These are phyloP conservation scores for Agelastica alni DNA, from an alignment of 2,888 invertebrate species.

Conservation along the genomic window DNA sequence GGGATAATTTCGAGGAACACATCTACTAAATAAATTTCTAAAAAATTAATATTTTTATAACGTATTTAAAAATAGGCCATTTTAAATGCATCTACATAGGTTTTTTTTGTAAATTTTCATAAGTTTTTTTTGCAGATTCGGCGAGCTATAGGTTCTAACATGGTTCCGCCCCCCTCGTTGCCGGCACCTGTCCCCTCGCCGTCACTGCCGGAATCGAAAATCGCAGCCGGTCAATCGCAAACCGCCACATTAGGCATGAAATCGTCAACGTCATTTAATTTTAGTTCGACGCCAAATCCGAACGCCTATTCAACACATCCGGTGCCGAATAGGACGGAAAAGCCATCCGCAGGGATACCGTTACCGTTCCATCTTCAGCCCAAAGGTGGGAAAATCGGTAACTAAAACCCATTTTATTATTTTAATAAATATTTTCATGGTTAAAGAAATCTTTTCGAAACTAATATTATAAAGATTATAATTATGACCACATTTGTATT, in stretches of 20 bases:
- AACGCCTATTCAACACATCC: conserved; percentile 55
- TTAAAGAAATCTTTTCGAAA: too few species aligned
- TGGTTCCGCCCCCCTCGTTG: conserved; percentile 73
- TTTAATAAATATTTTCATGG: too few species aligned
- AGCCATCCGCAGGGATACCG: conserved; percentile 53
- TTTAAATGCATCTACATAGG: too few species aligned
- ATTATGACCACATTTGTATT: too few species aligned
- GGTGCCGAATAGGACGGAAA: conserved; percentile 49
- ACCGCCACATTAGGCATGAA: conserved; percentile 66
- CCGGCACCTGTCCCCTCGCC: conserved; percentile 73
- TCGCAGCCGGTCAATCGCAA: conserved; percentile 64
- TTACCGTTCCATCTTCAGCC: conserved; percentile 52
- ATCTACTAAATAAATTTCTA: too few species aligned
- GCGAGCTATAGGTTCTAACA: conserved; percentile 60
- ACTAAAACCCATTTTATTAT: too few species aligned
- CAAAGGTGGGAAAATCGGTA: conserved; percentile 51
- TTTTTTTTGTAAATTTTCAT: too few species aligned
- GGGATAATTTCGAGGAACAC: too few species aligned
- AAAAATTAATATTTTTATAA: too few species aligned
- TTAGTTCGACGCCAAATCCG: conserved; percentile 56
- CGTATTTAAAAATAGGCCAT: too few species aligned
- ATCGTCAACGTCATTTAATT: conserved; percentile 61
- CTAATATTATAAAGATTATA: too few species aligned
- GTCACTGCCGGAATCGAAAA: conserved; percentile 57
- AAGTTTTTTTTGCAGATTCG: conserved; percentile 58